phyloP scores from a whole-genome alignment of 2,113 vertebrate genomes.

The Grus americana region DNA sequence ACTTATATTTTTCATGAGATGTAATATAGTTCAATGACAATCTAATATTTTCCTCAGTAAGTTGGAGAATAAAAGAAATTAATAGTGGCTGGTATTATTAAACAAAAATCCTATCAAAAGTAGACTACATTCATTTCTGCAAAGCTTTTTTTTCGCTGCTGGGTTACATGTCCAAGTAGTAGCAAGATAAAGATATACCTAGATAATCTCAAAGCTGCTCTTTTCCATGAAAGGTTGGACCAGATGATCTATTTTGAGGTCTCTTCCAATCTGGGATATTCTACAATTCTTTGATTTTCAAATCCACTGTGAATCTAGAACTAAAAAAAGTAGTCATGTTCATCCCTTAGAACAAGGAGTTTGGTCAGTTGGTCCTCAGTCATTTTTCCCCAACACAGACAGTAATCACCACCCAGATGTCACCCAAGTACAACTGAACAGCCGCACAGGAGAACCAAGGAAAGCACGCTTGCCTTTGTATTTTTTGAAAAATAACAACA shows the following conservation, averaged over 20 bases:
- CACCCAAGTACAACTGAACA: no score
- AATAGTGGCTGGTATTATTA: background rate
- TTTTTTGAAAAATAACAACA: background rate
- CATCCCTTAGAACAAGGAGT: background rate
- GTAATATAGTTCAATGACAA: background rate
- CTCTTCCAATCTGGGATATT: background rate
- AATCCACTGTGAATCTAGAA: background rate
- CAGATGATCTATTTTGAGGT: background rate
- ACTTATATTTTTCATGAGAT: background rate
- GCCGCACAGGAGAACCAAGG: background rate
- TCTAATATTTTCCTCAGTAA: background rate
- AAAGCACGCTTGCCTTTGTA: accelerated
- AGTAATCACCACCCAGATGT: background rate
- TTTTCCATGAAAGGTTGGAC: no score
- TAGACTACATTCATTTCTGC: background rate
- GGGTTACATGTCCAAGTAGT: background rate
- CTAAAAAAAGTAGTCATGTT: accelerated
- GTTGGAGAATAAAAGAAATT: background rate
- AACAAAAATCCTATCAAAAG: background rate
- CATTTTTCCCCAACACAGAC: background rate
- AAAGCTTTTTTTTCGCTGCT: background rate
- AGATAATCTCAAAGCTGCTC: background rate
- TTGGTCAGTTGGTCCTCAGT: background rate
- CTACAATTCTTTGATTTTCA: background rate
- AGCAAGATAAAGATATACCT: no score